Base-by-base conservation (phyloP, 2,113 vertebrate genomes). In the Clupea harengus region DNA sequence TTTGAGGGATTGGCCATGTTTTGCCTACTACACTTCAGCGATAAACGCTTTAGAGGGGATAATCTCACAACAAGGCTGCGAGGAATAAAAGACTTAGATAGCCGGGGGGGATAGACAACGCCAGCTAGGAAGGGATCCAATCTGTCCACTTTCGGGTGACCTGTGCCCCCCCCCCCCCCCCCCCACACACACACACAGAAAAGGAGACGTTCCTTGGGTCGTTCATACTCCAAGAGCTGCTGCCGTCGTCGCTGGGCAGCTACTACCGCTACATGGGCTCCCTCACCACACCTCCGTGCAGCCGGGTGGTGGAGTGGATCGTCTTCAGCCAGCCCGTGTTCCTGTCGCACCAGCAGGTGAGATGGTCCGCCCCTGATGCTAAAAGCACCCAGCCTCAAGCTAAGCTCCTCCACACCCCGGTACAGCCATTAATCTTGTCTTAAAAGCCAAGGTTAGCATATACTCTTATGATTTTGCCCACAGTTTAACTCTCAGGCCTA, bases 281-380 rank as follows among this genome's bases (percentile, higher is more conserved):
- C 54, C 93, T 99, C 92, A 99, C 98, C 25, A 99, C 97, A 0
- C 98, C 98, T 1, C 98, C 98, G 0, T 99, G 98, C 90, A 99
- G 97, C 2, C 97, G 98, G 89, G 97, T 98, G 0, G 98, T 99
- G 90, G 98, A 99, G 91, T 99, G 98, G 98, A 98, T 99, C 25
- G 91, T 99, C 90, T 98, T 99, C 92, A 96, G 96, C 92, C 96
- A 93, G 87, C 98, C 98, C 0, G 97, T 99, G 81, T 97, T 96
- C 92, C 96, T 99, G 72, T 78, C 25, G 0, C 32, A 78, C 72
- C 64, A 28, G 32, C 72, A 78, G 25, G 72, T 78, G 72, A 78
- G 13, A 5, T 20, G 20, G 3, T 18, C 18, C 52, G 15, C 18
- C 52, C 3, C 20, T 6, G 50, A 52, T 52, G 50, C 50, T 52